A percentile compares a stretch with the other conserved stretches of the same genome.
These are phyloP conservation scores for Macaca fascicularis DNA, from an alignment of 2,113 vertebrate species.

Conservation along the genomic window DNA sequence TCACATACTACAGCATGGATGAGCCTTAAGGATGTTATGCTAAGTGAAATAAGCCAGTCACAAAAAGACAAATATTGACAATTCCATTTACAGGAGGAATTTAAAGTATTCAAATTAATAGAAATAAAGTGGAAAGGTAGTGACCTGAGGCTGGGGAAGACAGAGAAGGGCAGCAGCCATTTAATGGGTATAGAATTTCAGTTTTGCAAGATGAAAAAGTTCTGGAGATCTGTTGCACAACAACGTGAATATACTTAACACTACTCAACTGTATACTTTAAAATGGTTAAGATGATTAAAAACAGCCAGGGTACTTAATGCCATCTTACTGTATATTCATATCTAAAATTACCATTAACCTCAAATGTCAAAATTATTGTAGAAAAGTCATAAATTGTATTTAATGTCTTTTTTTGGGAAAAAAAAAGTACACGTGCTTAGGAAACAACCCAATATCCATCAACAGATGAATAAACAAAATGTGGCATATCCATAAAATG, in stretches of 20 bases:
- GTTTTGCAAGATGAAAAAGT: background rate
- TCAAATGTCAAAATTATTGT: background rate
- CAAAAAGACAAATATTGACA: background rate
- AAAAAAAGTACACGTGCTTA: background rate
- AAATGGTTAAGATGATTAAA: background rate
- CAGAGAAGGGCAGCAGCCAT: background rate
- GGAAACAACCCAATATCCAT: background rate
- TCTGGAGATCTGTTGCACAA: background rate
- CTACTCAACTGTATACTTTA: background rate
- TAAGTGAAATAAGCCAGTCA: background rate
- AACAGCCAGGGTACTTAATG: background rate
- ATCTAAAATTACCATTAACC: background rate
- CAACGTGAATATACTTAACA: background rate
- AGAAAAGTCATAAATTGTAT: slow-evolving; percentile 1
- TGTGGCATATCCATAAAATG: background rate
- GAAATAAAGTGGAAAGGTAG: background rate
- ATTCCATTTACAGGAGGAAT: background rate
- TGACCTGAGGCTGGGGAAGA: background rate
- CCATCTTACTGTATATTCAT: background rate
- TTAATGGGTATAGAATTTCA: background rate
- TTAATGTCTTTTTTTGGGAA: background rate
- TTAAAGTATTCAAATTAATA: background rate
- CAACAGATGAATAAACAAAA: background rate
- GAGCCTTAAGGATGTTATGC: background rate
- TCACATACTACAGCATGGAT: background rate